phyloP scores from a whole-genome alignment of 1,140 invertebrate species.

The Pogonognathellus flavescens region DNA sequence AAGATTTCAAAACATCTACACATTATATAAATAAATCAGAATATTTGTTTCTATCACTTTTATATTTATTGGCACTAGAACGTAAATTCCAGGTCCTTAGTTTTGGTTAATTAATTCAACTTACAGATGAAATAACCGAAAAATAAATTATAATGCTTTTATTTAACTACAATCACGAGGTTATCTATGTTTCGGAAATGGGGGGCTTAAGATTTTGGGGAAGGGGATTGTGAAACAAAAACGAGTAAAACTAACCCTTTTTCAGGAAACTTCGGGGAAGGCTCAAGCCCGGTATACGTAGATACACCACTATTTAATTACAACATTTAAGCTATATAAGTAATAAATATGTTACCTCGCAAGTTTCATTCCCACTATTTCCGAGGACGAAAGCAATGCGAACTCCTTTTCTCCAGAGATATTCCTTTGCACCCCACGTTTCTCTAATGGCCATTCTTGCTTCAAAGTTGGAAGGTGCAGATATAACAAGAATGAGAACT shows the following conservation, averaged over 20 bases:
- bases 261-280: background rate
- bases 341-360: constrained; percentile 52
- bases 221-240: too few relatives aligned
- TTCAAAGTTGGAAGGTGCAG: constrained; percentile 60
- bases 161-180: background rate
- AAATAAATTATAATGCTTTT: too few relatives aligned
- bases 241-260: background rate
- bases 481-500: constrained; percentile 62
- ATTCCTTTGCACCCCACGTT: constrained; percentile 82
- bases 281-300: too few relatives aligned
- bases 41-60: too few relatives aligned
- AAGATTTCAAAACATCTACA: too few relatives aligned
- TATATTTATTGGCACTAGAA: too few relatives aligned
- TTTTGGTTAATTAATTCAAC: too few relatives aligned
- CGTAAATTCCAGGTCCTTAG: too few relatives aligned
- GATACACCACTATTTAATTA: background rate
- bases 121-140: too few relatives aligned
- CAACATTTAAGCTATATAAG: background rate
- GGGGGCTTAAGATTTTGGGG: too few relatives aligned
- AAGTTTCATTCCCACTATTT: constrained; percentile 58
- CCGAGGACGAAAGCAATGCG: constrained; percentile 63
- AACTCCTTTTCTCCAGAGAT: constrained; percentile 71
- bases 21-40: too few relatives aligned
- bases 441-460: constrained; percentile 80
- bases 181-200: too few relatives aligned